Evolutionary conservation across 1,140 invertebrate genomes (phyloP).

Genomic region (Drosophila sp.): DNA sequence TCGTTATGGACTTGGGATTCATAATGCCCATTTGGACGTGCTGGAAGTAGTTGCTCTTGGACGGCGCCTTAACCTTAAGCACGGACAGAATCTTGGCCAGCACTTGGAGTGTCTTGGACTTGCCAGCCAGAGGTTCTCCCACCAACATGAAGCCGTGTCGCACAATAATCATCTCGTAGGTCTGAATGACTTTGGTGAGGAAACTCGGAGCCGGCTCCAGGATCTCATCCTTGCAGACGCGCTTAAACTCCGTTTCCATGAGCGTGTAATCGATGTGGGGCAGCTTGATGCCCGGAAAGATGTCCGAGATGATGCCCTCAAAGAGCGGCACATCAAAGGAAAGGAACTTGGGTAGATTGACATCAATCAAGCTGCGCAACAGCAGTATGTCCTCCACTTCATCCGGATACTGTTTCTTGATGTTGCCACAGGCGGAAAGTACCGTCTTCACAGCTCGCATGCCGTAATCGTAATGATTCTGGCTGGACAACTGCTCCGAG

Average conservation of each 20-base stretch:
- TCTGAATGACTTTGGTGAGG: constrained; percentile 89
- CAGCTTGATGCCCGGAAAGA: constrained; percentile 93
- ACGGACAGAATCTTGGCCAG: constrained; percentile 90
- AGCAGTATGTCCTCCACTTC: constrained; percentile 92
- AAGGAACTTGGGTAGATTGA: constrained; percentile 97
- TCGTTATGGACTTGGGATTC: constrained; percentile 96
- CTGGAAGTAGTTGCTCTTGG: constrained; percentile 85
- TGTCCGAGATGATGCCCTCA: constrained; percentile 95
- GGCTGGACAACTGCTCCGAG: constrained; percentile 94
- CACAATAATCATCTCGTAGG: constrained; percentile 94
- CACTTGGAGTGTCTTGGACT: constrained; percentile 88
- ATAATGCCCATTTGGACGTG: constrained; percentile 91
- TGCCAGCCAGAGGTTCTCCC: constrained; percentile 90
- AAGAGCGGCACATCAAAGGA: constrained; percentile 95
- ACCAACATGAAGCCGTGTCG: constrained; percentile 94
- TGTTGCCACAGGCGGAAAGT: constrained; percentile 93
- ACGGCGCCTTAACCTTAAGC: constrained; percentile 87
- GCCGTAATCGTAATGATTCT: constrained; percentile 96
- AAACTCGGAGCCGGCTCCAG: constrained; percentile 90
- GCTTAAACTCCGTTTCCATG: constrained; percentile 86
- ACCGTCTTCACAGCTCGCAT: constrained; percentile 94
- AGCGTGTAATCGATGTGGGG: constrained; percentile 90
- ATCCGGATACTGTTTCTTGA: constrained; percentile 93
- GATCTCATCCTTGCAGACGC: constrained; percentile 87
- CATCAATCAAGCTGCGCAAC: constrained; percentile 94